Conservation (phyloP, 2,888 invertebrate species). For the Galerucella pusilla region DNA sequence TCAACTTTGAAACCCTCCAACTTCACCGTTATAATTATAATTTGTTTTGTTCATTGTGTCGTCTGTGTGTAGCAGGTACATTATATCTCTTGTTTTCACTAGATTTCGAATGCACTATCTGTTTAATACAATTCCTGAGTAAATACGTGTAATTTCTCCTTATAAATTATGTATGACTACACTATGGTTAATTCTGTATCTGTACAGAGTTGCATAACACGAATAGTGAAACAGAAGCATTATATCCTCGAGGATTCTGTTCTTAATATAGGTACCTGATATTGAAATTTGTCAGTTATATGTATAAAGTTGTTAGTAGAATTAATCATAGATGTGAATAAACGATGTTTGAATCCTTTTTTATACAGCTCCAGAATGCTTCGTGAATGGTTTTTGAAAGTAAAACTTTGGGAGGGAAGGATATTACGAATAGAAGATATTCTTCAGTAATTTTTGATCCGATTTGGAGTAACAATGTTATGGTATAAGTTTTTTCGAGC, state of each 20-base stretch:
- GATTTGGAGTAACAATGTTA: too few species aligned
- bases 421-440: too few species aligned
- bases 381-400: too few species aligned
- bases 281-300: background rate
- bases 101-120: constrained; percentile 5
- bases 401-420: too few species aligned
- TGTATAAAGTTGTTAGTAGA: background rate
- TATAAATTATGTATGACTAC: constrained; percentile 9
- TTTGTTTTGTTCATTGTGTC: constrained; percentile 5
- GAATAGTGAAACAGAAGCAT: background rate
- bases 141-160: constrained; percentile 7
- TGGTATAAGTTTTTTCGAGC: too few species aligned
- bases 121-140: background rate
- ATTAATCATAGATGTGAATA: background rate
- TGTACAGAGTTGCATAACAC: background rate
- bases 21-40: constrained; percentile 1
- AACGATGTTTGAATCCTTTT: too few species aligned
- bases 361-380: too few species aligned
- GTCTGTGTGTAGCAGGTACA: background rate
- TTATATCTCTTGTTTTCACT: constrained; percentile 3
- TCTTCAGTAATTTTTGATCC: too few species aligned
- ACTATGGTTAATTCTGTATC: background rate
- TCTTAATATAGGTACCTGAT: too few species aligned
- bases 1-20: background rate
- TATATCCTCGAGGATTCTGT: background rate